Evolutionary conservation across 2,888 invertebrate genomes (phyloP), one percentile per base, ranked within the genome.

Genomic region (Microdon myrmicae): DNA sequence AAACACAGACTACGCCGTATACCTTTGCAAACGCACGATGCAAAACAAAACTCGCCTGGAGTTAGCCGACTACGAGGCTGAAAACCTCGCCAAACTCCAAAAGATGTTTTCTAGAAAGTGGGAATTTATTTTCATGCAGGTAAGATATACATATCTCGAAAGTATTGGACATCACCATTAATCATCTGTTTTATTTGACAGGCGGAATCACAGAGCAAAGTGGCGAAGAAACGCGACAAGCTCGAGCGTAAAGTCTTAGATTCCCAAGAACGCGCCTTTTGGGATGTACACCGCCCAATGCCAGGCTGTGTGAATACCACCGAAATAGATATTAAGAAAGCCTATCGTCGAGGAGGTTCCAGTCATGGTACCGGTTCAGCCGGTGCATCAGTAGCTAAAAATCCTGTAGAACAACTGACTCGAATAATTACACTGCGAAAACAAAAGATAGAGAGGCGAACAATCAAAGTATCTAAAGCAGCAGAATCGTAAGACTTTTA

Each of bases 111-210:
- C 95, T 9, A 83, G 98, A 51, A 98, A 99, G 79, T 99, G 99
- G 99, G 99, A 99, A 82, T 98, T 99, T 78, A 98, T 99, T 73
- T 98, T 96, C 81, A 97, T 99, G 97, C 99, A 99, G 82, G 99
- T 78, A 29, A 49, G 47, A 49, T 20, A n/a, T 1, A 23, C 4
- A 7, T 10, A 3, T 8, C 4, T 9, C 3, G n/a, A n/a, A n/a
- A n/a, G n/a, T n/a, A n/a, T n/a, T n/a, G n/a, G n/a, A n/a, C n/a
- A n/a, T n/a, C n/a, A 1, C 13, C 2, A 6, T 4, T 25, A 8
- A 39, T n/a, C 26, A 25, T 26, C 5, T 29, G 12, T 31, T 14
- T 13, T 9, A 3, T 1, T 17, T 45, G 17, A 2, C 31, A 79
- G 78, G 79, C 86, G 0, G 86, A 86, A 71, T 86, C 92, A 0